Evolutionary conservation across 2,888 invertebrate genomes (phyloP).

Genomic region (Conops quadrifasciatus): DNA sequence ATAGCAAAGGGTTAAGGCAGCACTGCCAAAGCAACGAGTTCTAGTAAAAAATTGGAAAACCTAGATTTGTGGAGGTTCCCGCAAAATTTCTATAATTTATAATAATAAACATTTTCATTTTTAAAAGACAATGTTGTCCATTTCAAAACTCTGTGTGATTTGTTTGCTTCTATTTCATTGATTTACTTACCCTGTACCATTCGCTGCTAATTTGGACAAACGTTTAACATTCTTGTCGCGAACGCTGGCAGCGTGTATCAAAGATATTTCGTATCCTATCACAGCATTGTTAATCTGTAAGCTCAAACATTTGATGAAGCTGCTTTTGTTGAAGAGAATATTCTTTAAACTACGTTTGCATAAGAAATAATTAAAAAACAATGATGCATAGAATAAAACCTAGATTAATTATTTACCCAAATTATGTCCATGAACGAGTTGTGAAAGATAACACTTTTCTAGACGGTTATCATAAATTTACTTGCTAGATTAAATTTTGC

Average conservation of each 20-base stretch:
- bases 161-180: too few relatives aligned
- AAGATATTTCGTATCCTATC: constrained; percentile 60
- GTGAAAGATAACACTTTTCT: not conserved
- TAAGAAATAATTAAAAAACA: too few relatives aligned
- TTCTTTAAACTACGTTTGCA: too few relatives aligned
- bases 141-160: too few relatives aligned
- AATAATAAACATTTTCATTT: too few relatives aligned
- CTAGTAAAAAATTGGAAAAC: too few relatives aligned
- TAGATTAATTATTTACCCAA: not conserved
- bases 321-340: too few relatives aligned
- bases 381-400: not conserved
- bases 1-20: constrained; percentile 75
- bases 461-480: not conserved
- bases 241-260: constrained; percentile 56
- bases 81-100: too few relatives aligned
- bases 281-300: constrained; percentile 60
- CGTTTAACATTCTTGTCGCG: constrained; percentile 64
- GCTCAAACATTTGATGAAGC: not conserved
- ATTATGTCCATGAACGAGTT: not conserved
- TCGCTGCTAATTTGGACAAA: constrained; percentile 59
- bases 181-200: constrained; percentile 56
- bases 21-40: constrained; percentile 74
- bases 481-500: not conserved
- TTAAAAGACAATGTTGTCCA: too few relatives aligned
- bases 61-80: too few relatives aligned